Percentiles rank a stretch among this genome's conserved stretches.
These are phyloP conservation scores for Cylas formicarius DNA, from an alignment of 1,140 invertebrate species.

Conservation along the genomic window DNA sequence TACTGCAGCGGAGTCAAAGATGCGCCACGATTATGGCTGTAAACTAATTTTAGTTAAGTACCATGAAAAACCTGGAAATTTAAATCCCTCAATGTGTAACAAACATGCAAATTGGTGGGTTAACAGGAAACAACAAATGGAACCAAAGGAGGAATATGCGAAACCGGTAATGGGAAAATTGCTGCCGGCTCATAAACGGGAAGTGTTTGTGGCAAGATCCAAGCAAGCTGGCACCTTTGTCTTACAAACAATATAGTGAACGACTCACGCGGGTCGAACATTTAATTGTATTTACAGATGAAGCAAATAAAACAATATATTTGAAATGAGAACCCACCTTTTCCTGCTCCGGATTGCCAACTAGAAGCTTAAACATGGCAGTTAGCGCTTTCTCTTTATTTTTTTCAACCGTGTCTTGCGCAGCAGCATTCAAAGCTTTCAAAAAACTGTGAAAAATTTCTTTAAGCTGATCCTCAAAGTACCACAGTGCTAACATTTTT, in stretches of 20 bases:
- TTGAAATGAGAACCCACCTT: constrained; percentile 50
- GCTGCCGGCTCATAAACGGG: neutral
- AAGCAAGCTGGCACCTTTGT: too few relatives aligned
- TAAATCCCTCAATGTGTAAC: too few relatives aligned
- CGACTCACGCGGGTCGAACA: neutral
- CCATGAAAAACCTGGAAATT: too few relatives aligned
- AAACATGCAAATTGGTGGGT: too few relatives aligned
- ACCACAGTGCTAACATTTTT: constrained; percentile 56
- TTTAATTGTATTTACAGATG: neutral
- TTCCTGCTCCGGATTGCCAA: constrained; percentile 82
- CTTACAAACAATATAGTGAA: neutral
- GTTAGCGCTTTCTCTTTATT: constrained; percentile 77
- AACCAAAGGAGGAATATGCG: neutral
- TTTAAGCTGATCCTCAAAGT: constrained; percentile 81
- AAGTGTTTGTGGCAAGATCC: constrained; percentile 8
- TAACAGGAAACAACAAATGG: neutral
- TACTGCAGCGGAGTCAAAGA: too few relatives aligned
- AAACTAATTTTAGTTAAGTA: too few relatives aligned
- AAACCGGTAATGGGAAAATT: constrained; percentile 2
- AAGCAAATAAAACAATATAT: too few relatives aligned
- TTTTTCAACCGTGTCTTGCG: constrained; percentile 63
- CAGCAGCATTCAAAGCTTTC: constrained; percentile 52
- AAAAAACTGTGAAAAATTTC: constrained; percentile 65
- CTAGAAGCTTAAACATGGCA: constrained; percentile 71
- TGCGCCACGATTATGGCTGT: too few relatives aligned